Percentiles rank a stretch among this genome's conserved stretches.
Conservation (phyloP, 2,888 invertebrate species). For the Copidosoma aretas region DNA sequence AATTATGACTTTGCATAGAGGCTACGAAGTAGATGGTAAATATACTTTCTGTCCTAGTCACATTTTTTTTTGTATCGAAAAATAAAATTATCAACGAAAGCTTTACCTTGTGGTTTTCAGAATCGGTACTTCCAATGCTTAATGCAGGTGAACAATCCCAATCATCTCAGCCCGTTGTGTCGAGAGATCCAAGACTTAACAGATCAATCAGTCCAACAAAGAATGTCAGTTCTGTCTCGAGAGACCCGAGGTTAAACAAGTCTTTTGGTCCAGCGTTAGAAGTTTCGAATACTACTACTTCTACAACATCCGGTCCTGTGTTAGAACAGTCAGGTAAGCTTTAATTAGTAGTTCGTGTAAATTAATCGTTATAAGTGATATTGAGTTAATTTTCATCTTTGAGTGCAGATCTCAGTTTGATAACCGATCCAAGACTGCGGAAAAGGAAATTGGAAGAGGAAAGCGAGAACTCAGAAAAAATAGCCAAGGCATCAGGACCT, state of each 20-base stretch:
- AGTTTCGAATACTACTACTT: background rate
- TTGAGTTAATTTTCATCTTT: too few species aligned
- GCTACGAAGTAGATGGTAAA: too few species aligned
- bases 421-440: slow-evolving; percentile 32
- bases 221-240: background rate
- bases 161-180: background rate
- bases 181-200: slow-evolving; percentile 3
- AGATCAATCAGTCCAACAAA: background rate
- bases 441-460: slow-evolving; percentile 30
- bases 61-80: too few species aligned
- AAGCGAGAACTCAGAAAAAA: slow-evolving; percentile 6
- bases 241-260: slow-evolving; percentile 20
- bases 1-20: slow-evolving; percentile 18
- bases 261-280: background rate
- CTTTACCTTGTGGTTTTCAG: too few species aligned
- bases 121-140: too few species aligned
- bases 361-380: too few species aligned
- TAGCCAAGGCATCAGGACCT: too few species aligned
- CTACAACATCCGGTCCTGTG: background rate
- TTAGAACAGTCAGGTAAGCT: too few species aligned
- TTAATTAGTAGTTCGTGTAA: too few species aligned
- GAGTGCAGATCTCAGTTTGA: background rate
- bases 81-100: too few species aligned
- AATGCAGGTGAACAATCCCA: too few species aligned
- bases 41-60: too few species aligned